Base-by-base conservation (phyloP, 2,113 vertebrate genomes). In the Murina feae region DNA sequence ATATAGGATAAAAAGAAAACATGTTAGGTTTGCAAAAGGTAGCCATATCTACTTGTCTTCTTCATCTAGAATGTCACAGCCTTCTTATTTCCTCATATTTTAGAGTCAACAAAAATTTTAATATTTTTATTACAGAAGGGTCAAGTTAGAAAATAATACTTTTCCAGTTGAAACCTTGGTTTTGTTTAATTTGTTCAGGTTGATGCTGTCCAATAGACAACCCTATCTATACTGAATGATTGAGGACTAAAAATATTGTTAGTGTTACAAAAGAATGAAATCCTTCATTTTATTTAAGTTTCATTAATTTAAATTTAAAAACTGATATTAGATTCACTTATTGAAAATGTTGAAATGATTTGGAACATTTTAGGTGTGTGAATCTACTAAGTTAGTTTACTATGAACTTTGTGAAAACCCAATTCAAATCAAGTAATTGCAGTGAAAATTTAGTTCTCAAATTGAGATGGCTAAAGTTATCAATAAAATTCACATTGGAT, bases 231-330 rank as follows among this genome's bases (percentile, higher is more conserved):
- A 53, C 0, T 71, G 78, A 44, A 65, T 71, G 32, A 76, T 0
- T 39, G 20, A 80, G 20, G 37, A 47, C 47, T 91, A 76, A 68
- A 72, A 68, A 74, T 42, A 30, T 49, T 86, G n/a, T 47, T 71
- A 58, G 4, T 42, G 7, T 92, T 14, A 86, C 28, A 79, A 16
- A 87, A n/a, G n/a, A 92, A 69, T n/a, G 76, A 37, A 63, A 89
- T 65, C 53, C 9, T 74, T 74, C 49, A 51, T 80, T 95, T 80
- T 55, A 74, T 42, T 72, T 69, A 25, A 23, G 74, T 89, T 83
- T 95, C 37, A 60, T 86, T 91, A 42, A 72, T 80, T 94, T 89
- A 91, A 51, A 53, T 32, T 90, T 47, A 55, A 88, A 88, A 80
- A 53, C 2, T 65, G 51, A 30, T 74, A 30, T 21, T 76, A 11